These are phyloP conservation scores for Arctocebus calabarensis DNA, from an alignment of 2,797 vertebrate species.

Conservation along the genomic window DNA sequence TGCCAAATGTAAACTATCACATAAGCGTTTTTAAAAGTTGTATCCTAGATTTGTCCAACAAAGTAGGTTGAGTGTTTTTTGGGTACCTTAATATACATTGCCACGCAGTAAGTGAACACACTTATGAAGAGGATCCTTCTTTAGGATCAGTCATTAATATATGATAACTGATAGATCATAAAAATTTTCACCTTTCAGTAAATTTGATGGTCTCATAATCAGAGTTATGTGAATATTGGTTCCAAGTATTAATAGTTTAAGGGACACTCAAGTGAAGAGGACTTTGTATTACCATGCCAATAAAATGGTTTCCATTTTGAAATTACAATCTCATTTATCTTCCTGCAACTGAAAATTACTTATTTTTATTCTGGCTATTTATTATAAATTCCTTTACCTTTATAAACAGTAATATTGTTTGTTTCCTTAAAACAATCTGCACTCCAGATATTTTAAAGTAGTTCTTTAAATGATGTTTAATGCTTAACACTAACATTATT, in stretches of 20 bases:
- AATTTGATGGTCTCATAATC: neutral
- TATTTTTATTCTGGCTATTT: neutral
- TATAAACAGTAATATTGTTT: neutral
- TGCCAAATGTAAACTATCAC: conserved; percentile 21
- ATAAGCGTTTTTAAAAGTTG: neutral
- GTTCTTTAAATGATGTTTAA: neutral
- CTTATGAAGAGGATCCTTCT: neutral
- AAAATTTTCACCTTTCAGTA: neutral
- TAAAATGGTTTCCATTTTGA: conserved; percentile 10
- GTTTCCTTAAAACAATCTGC: neutral
- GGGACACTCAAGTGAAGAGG: neutral
- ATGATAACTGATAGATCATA: neutral
- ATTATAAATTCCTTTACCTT: neutral
- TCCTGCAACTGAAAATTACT: neutral
- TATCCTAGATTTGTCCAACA: neutral
- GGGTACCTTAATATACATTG: neutral
- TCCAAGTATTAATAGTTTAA: neutral
- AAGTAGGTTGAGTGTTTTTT: neutral
- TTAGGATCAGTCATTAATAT: neutral
- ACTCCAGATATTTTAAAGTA: neutral
- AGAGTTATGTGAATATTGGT: neutral
- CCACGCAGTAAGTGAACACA: conserved; percentile 6
- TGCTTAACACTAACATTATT: neutral
- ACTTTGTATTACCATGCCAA: neutral
- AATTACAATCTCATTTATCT: neutral